Evolutionary conservation across 2,797 vertebrate genomes (phyloP).

Genomic region (Triplophysa bombifrons): DNA sequence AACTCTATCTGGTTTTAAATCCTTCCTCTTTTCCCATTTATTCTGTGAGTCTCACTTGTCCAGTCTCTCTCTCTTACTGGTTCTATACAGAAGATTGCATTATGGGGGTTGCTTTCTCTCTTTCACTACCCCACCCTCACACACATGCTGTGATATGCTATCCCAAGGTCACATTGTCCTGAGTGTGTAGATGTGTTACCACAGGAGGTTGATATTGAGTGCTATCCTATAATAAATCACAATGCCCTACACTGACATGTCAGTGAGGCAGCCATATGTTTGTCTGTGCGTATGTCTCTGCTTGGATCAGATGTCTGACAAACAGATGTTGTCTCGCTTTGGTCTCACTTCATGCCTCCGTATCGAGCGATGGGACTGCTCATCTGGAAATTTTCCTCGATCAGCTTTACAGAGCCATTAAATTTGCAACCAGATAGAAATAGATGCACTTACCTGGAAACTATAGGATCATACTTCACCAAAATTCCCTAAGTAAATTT

Average conservation of each 20-base stretch:
- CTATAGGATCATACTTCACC: not conserved
- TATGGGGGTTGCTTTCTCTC: conserved; percentile 39
- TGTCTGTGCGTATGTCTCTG: conserved; percentile 13
- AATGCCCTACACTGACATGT: conserved; percentile 6
- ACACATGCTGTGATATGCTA: conserved; percentile 45
- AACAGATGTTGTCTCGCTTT: conserved; percentile 22
- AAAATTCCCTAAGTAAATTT: no score
- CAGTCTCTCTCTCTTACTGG: conserved; percentile 3
- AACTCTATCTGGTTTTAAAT: not conserved
- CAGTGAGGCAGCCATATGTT: conserved; percentile 6
- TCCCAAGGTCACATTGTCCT: conserved; percentile 76
- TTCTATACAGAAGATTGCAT: conserved; percentile 32
- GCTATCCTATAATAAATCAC: conserved; percentile 48
- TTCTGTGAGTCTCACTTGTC: conserved; percentile 6
- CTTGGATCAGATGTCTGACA: conserved; percentile 8
- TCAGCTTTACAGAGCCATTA: conserved; percentile 35
- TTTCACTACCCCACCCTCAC: conserved; percentile 50
- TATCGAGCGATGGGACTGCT: not conserved
- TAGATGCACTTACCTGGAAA: not conserved
- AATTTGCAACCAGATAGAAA: conserved; percentile 8
- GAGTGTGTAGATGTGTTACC: conserved; percentile 48
- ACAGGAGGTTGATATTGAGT: conserved; percentile 33
- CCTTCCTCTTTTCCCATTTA: not conserved
- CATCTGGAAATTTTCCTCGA: conserved; percentile 20
- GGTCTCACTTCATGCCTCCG: not conserved